Base-by-base conservation (phyloP, 35 echinoderm and acorn worm genomes). In the Ophiothrix spiculata region DNA sequence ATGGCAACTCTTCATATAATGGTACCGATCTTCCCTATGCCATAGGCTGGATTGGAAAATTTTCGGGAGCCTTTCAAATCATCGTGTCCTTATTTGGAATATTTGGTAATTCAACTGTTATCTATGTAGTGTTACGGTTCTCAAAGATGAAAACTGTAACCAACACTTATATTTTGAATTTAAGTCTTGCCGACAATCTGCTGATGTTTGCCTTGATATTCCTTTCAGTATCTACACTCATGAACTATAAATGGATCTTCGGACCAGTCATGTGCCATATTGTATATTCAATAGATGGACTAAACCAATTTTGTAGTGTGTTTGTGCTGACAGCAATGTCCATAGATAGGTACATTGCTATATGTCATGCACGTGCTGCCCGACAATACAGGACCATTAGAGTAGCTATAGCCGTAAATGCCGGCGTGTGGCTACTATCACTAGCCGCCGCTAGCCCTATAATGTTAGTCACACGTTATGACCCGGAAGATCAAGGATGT, bases 111-210 rank as follows among this genome's bases (percentile, higher is more conserved):
- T 74, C 69, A 33, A 84, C 74, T 14, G 92, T 93, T 1, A 90
- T 93, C 33, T 93, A 89, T 76, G 92, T 93, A 1, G 81, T 93
- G 1, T 41, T 89, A 15, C 81, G 92, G 23, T 93, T 85, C 37
- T 87, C 92, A 37, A 89, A 89, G 56, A 93, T 93, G 92, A 89
- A 93, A 81, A 93, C 92, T 31, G 92, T 93, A n/a, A 93, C 92
- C 1, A 93, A 93, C 77, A 78, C 76, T 28, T 89, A 89, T 78
- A 93, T 93, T 41, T 78, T 93, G 33, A 93, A 93, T 32, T 75
- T 93, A 17, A 87, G 87, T 17, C 56, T 93, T 19, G 87, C 92
- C 0, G 92, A 93, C 40, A 83, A 89, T 37, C 35, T 93, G 21
- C 86, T 93, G 31, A 39, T 93, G 40, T 37, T 90, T 29, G 85